phyloP scores from a whole-genome alignment of 1,140 invertebrate species.

The Drosophila willistoni region DNA sequence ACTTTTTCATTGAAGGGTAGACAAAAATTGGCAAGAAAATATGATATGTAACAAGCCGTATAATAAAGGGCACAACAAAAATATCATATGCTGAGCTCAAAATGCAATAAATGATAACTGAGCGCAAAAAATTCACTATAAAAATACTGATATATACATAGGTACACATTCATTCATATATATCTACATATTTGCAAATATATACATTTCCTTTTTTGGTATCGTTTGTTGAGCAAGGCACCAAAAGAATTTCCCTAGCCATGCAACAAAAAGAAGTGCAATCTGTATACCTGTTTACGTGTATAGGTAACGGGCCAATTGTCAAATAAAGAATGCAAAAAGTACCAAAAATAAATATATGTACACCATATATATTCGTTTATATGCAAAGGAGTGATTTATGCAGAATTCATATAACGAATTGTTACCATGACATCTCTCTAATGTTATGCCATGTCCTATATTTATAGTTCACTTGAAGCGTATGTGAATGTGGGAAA shows the following conservation, averaged over 20 bases:
- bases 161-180: neutral
- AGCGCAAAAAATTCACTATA: constrained; percentile 47
- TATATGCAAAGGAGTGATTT: neutral
- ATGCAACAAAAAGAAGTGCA: constrained; percentile 5
- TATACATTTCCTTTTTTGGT: constrained; percentile 1
- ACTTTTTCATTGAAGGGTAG: neutral
- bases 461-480: constrained; percentile 1
- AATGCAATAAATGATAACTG: constrained; percentile 62
- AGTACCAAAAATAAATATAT: neutral
- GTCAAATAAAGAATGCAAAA: constrained; percentile 2
- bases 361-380: too few species aligned
- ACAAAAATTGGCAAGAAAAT: neutral
- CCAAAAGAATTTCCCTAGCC: constrained; percentile 6
- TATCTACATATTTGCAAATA: neutral
- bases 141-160: constrained; percentile 21
- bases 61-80: constrained; percentile 49
- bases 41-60: constrained; percentile 29
- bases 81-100: constrained; percentile 52
- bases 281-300: neutral
- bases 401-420: constrained; percentile 8
- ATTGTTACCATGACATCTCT: constrained; percentile 8
- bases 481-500: neutral
- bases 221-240: neutral
- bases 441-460: neutral
- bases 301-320: constrained; percentile 2